Evolutionary conservation across 2,113 vertebrate species (phyloP).

Genomic region (Lanius ludovicianus): DNA sequence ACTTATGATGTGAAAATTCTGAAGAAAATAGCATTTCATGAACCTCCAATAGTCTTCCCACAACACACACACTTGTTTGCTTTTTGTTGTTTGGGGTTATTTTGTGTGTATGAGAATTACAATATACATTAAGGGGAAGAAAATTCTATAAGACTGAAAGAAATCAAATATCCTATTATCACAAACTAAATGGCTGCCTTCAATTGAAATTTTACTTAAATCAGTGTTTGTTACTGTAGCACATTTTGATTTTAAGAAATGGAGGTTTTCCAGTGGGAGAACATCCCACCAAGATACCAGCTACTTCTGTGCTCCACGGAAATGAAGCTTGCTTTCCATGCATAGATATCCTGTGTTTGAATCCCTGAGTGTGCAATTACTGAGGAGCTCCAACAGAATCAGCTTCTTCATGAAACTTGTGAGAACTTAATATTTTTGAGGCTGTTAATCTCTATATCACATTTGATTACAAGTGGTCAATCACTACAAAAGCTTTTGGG

Average conservation of each 20-base stretch:
- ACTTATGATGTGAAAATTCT: neutral
- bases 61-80: neutral
- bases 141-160: neutral
- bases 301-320: neutral
- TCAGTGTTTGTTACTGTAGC: neutral
- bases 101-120: neutral
- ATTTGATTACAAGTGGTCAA: neutral
- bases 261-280: slow-evolving; percentile 7
- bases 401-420: neutral
- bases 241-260: slow-evolving; percentile 5
- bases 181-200: neutral
- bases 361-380: neutral
- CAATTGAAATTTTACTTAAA: neutral
- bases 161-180: neutral
- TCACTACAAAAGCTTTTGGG: neutral
- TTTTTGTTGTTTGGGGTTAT: neutral
- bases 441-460: neutral
- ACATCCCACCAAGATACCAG: neutral
- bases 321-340: neutral
- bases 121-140: neutral
- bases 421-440: neutral
- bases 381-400: neutral
- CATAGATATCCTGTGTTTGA: neutral
- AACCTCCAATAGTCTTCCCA: no score
- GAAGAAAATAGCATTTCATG: neutral